Evolutionary conservation across 2,888 invertebrate genomes (phyloP).

Genomic region (Bedellia somnulentella): DNA sequence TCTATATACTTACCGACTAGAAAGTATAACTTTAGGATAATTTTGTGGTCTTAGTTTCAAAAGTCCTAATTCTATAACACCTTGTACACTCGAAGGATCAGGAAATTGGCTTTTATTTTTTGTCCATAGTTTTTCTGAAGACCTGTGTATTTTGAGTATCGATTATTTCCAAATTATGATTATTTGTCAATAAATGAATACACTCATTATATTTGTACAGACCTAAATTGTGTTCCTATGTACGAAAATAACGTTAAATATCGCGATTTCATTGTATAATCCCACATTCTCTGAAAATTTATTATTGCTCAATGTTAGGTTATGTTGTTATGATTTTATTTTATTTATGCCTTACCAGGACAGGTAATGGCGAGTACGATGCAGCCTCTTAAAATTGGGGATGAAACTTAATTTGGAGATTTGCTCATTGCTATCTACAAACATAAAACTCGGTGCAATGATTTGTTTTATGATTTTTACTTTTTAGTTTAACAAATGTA

Average conservation of each 20-base stretch:
- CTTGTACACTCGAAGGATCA: constrained; percentile 72
- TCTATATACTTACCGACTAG: constrained; percentile 72
- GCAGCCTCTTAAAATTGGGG: too few relatives aligned
- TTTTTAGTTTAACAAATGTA: too few relatives aligned
- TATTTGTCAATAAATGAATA: background rate
- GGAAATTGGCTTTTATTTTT: constrained; percentile 39
- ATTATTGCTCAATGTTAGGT: constrained; percentile 1
- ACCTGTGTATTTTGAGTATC: constrained; percentile 43
- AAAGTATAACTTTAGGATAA: constrained; percentile 59
- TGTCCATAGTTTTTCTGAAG: constrained; percentile 67
- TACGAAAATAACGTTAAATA: constrained; percentile 77
- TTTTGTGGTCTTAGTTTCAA: constrained; percentile 53
- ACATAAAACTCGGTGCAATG: too few relatives aligned
- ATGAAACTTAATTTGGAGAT: too few relatives aligned
- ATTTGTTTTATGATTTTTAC: too few relatives aligned
- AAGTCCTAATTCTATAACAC: constrained; percentile 69
- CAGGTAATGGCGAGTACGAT: too few relatives aligned
- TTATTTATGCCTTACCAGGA: too few relatives aligned
- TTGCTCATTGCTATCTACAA: too few relatives aligned
- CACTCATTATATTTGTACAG: constrained; percentile 8
- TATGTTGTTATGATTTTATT: background rate
- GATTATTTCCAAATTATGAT: background rate
- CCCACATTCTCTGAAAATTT: background rate
- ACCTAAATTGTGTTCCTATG: constrained; percentile 79
- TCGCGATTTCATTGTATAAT: constrained; percentile 61